Conservation (phyloP, 2,888 invertebrate species). For the Drosophila borborema region DNA sequence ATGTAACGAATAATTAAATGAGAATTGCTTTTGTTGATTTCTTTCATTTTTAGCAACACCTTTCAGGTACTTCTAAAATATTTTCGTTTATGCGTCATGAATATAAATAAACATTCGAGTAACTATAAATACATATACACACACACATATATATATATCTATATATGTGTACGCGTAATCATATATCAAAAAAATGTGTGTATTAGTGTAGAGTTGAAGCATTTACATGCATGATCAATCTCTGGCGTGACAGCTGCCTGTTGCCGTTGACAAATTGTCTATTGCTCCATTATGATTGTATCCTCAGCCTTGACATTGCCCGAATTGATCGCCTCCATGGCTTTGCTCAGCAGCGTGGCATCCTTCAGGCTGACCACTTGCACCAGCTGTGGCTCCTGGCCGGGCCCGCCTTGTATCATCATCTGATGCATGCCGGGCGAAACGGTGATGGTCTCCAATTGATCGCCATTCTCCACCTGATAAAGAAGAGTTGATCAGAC, state of each 20-base stretch:
- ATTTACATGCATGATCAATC: slow-evolving; percentile 42
- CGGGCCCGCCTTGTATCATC: slow-evolving; percentile 90
- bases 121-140: slow-evolving; percentile 9
- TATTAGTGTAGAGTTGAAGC: slow-evolving; percentile 38
- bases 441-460: slow-evolving; percentile 91
- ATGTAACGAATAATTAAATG: slow-evolving; percentile 37
- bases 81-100: slow-evolving; percentile 46
- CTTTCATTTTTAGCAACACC: slow-evolving; percentile 48
- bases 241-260: slow-evolving; percentile 8
- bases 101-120: slow-evolving; percentile 20
- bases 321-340: slow-evolving; percentile 89
- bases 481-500: not conserved
- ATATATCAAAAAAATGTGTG: slow-evolving; percentile 31
- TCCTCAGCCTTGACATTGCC: slow-evolving; percentile 90
- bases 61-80: slow-evolving; percentile 69
- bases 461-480: slow-evolving; percentile 91
- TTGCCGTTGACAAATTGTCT: slow-evolving; percentile 26
- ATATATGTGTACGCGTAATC: slow-evolving; percentile 5
- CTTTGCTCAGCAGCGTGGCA: slow-evolving; percentile 92
- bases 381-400: slow-evolving; percentile 91
- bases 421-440: slow-evolving; percentile 93
- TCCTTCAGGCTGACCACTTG: slow-evolving; percentile 95
- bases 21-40: slow-evolving; percentile 34
- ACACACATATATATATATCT: not conserved
- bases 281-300: slow-evolving; percentile 86